Evolutionary conservation across 2,113 vertebrate genomes (phyloP), one percentile per base, ranked within the genome.

Genomic region (Arvicanthis niloticus): DNA sequence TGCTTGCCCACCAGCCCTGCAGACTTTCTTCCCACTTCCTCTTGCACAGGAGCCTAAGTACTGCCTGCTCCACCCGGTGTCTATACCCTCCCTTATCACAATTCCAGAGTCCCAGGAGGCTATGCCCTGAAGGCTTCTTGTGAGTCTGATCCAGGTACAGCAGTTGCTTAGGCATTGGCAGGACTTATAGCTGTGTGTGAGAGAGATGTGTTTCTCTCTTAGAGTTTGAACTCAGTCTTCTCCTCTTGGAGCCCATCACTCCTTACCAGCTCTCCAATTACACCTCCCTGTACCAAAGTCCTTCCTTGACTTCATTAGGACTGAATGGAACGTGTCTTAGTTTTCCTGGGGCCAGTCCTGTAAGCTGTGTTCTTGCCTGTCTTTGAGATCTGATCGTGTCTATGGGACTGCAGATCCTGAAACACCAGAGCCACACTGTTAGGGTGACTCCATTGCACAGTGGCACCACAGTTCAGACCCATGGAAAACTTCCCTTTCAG

Each of bases 11-110:
- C 42, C 0, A n/a, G 51, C 24, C 22, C 7, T 21, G 13, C n/a
- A 34, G 12, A 9, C 0, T 19, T 87, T 19, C 62, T 3, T 82
- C 1, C 0, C 3, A 6, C 16, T 31, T 53, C 22, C 15, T 94
- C 37, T 19, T n/a, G 4, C 2, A 1, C 11, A 34, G 67, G 48
- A 86, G 31, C 68, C 45, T 78, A 31, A 6, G 45, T 22, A 53
- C 31, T 17, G 0, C 58, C 48, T 51, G 26, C 31, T 3, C 24
- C 0, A 56, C 24, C 21, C 2, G 3, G 16, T 48, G 8, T 53
- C 42, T 68, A 58, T 40, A 60, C 9, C 17, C 37, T 72, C 40
- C 26, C 10, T 76, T 34, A 10, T 34, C 9, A 10, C 17, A 88
- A 0, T 56, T 62, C 1, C 0, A 4, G 11, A 10, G 51, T n/a